Evolutionary conservation across 1,140 invertebrate genomes (phyloP).

Genomic region (Pseudomyrmex flavicornis): DNA sequence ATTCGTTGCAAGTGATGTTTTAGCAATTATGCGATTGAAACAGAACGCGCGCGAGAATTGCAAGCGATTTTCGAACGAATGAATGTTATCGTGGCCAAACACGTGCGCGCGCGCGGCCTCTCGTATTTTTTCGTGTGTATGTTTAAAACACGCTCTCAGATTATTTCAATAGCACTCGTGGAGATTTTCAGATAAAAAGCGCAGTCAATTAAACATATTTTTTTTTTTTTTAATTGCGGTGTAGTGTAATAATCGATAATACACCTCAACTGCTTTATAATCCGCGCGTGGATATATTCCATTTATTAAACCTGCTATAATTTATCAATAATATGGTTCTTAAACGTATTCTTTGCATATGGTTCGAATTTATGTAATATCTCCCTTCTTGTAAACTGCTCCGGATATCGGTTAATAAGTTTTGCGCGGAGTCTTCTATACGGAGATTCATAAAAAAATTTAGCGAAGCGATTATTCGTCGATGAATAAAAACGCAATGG

Average conservation of each 20-base stretch:
- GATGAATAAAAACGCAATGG: conserved; percentile 37
- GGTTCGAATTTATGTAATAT: not conserved
- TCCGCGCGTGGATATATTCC: not conserved
- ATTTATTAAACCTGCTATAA: not conserved
- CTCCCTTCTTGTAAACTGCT: not conserved
- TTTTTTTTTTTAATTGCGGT: conserved; percentile 45
- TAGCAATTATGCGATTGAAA: conserved; percentile 54
- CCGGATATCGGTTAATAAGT: not conserved
- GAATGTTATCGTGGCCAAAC: conserved; percentile 43
- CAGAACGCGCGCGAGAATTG: conserved; percentile 5
- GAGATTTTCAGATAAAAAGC: conserved; percentile 25
- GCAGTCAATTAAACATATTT: conserved; percentile 17
- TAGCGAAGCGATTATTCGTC: conserved; percentile 32
- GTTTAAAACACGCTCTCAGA: conserved; percentile 35
- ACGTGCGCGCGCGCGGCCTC: not conserved
- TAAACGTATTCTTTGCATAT: no score
- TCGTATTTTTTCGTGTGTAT: not conserved
- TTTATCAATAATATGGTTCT: no score
- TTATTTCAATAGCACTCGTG: conserved; percentile 32
- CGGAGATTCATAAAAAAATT: conserved; percentile 37
- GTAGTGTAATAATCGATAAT: conserved; percentile 16
- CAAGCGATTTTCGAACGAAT: conserved; percentile 39
- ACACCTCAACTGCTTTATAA: conserved; percentile 8
- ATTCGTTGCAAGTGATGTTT: conserved; percentile 44
- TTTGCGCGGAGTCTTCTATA: not conserved